Evolutionary conservation across 2,797 vertebrate genomes (phyloP).

Genomic region (Mastacembelus armatus): DNA sequence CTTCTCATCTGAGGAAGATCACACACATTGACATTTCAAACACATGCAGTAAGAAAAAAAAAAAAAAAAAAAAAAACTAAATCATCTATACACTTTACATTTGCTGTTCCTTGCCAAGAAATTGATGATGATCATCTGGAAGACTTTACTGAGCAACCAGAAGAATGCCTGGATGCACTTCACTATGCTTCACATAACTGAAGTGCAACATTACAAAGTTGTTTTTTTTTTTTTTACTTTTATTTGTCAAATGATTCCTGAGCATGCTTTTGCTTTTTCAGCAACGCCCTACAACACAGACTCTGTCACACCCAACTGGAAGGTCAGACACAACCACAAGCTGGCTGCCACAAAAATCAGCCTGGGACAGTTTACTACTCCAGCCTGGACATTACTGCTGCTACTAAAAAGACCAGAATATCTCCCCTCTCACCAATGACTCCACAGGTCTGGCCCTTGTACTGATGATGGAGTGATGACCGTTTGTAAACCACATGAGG

Average conservation of each 20-base stretch:
- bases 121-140: not conserved
- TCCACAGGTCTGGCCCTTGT: conserved; percentile 96
- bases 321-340: conserved; percentile 48
- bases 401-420: conserved; percentile 36
- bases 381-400: conserved; percentile 25
- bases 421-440: conserved; percentile 89
- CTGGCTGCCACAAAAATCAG: conserved; percentile 39
- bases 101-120: not conserved
- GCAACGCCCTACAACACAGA: conserved; percentile 51
- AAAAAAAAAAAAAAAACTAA: not conserved
- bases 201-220: not conserved
- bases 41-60: not conserved
- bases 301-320: conserved; percentile 53
- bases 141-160: not conserved
- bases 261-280: conserved; percentile 50
- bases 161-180: conserved; percentile 3
- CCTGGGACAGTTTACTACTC: conserved; percentile 11
- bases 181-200: no score
- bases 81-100: not conserved
- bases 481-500: conserved; percentile 98
- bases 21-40: conserved; percentile 9
- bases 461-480: conserved; percentile 94
- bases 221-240: conserved; percentile 23
- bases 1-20: conserved; percentile 89
- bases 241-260: conserved; percentile 42